Percentiles rank a stretch among this genome's conserved stretches.
phyloP scores from a whole-genome alignment of 2,888 invertebrate species.

The Lacanobia oleracea region DNA sequence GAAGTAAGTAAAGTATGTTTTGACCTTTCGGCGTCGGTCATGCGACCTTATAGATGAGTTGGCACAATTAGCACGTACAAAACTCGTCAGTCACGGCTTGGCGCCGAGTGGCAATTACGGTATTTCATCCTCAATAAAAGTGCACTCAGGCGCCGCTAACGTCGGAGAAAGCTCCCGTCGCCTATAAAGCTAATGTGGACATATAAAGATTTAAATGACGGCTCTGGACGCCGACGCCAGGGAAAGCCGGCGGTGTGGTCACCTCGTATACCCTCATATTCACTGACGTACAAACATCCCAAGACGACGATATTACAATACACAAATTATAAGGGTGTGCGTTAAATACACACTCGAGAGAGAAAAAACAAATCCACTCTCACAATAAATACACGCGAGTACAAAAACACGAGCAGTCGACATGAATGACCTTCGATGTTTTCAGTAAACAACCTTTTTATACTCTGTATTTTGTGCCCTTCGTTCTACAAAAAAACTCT shows the following conservation, averaged over 20 bases:
- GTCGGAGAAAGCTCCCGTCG: conserved; percentile 82
- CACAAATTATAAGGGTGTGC: conserved; percentile 39
- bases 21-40: conserved; percentile 68
- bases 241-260: conserved; percentile 46
- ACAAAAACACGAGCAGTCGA: conserved; percentile 46
- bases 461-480: conserved; percentile 52
- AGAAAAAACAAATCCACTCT: conserved; percentile 41
- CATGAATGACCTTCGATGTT: conserved; percentile 56
- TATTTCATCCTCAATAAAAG: conserved; percentile 89
- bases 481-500: conserved; percentile 49
- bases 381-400: conserved; percentile 21
- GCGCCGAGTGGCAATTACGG: conserved; percentile 87
- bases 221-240: conserved; percentile 67
- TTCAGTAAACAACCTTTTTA: conserved; percentile 56
- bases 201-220: conserved; percentile 88
- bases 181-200: conserved; percentile 88
- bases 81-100: conserved; percentile 85
- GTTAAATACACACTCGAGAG: conserved; percentile 37
- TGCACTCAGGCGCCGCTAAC: conserved; percentile 86
- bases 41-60: conserved; percentile 74
- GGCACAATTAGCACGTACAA: conserved; percentile 86
- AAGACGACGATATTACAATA: conserved; percentile 52
- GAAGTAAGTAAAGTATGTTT: conserved; percentile 63
- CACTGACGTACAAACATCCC: conserved; percentile 42
- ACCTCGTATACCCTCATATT: conserved; percentile 44